Evolutionary conservation across 2,797 vertebrate genomes (phyloP).

Genomic region (Podarcis siculus): DNA sequence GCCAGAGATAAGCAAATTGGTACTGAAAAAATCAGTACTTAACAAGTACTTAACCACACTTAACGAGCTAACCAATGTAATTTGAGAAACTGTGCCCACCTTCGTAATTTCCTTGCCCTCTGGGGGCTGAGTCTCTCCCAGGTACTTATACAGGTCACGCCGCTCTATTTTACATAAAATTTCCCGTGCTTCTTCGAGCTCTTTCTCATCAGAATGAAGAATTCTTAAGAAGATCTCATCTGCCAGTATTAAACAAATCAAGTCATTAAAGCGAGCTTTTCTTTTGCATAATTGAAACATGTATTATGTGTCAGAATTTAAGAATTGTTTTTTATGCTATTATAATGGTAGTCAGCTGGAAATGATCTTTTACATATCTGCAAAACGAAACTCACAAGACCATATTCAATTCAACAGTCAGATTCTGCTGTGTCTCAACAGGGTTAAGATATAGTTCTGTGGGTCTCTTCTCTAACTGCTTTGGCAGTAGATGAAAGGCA

Average conservation of each 20-base stretch:
- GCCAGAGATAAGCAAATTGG: background rate
- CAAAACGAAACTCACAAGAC: background rate
- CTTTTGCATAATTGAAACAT: background rate
- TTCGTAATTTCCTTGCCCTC: constrained; percentile 50
- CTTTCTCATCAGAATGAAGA: constrained; percentile 82
- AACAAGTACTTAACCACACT: background rate
- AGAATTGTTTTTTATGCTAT: background rate
- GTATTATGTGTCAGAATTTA: background rate
- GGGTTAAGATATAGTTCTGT: no score
- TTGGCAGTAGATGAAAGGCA: background rate
- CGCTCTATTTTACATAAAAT: constrained; percentile 86
- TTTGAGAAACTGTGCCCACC: constrained; percentile 74
- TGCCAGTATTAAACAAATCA: constrained; percentile 67
- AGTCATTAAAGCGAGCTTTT: background rate
- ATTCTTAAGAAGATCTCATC: constrained; percentile 92
- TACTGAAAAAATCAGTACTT: background rate
- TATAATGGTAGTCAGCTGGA: background rate
- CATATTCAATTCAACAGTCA: background rate
- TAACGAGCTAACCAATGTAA: background rate
- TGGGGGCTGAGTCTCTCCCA: constrained; percentile 87
- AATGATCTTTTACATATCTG: background rate
- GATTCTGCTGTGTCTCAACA: background rate
- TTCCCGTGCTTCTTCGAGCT: constrained; percentile 80
- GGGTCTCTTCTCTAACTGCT: background rate
- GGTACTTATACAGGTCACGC: constrained; percentile 88